phyloP scores from a whole-genome alignment of 2,797 vertebrate species.

The Synanceia verrucosa region DNA sequence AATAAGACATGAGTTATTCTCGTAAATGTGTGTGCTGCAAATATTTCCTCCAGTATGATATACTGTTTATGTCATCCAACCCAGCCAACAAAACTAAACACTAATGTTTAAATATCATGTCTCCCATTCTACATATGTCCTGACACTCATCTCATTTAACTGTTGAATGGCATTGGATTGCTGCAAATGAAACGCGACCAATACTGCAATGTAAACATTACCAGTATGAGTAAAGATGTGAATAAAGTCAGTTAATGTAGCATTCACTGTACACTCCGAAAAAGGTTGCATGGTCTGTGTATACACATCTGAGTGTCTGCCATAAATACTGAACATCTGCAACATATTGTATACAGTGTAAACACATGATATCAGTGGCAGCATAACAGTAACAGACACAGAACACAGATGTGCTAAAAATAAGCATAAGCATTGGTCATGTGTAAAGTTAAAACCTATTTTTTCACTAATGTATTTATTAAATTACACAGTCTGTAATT shows the following conservation, averaged over 20 bases:
- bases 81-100: not conserved
- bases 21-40: not conserved
- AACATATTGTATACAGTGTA: not conserved
- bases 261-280: not conserved
- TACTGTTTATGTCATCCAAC: not conserved
- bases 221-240: not conserved
- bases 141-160: not conserved
- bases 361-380: not conserved
- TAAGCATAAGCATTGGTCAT: not conserved
- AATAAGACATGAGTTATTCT: not conserved
- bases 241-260: not conserved
- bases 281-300: not conserved
- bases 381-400: not conserved
- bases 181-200: not conserved
- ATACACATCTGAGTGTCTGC: not conserved
- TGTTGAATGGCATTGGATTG: not conserved
- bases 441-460: too few species aligned
- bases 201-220: not conserved
- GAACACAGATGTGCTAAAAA: not conserved
- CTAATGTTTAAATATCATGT: not conserved
- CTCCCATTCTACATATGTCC: slow-evolving; percentile 6
- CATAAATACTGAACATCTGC: not conserved
- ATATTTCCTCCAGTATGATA: not conserved
- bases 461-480: too few species aligned
- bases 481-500: too few species aligned